These are phyloP conservation scores for Ochropleura plecta DNA, from an alignment of 2,888 invertebrate species.

Conservation along the genomic window DNA sequence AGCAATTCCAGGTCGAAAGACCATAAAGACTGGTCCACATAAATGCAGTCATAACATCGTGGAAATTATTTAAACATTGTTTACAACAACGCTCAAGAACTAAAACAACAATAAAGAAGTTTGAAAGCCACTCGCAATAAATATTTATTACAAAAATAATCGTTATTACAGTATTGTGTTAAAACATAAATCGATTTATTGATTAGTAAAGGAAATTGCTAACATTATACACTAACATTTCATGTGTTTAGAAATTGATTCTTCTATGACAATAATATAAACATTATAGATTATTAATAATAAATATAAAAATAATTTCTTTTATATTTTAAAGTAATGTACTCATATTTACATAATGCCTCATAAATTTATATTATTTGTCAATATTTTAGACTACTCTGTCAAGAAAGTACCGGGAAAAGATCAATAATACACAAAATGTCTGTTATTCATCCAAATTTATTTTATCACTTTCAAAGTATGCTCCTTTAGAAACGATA, in stretches of 20 bases:
- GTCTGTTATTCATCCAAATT: no score
- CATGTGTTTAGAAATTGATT: constrained; percentile 9
- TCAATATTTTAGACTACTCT: neutral
- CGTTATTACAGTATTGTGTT: constrained; percentile 41
- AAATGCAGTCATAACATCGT: constrained; percentile 1
- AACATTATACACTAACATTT: constrained; percentile 9
- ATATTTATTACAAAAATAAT: constrained; percentile 40
- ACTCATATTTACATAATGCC: neutral
- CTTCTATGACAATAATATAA: neutral
- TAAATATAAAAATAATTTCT: no score
- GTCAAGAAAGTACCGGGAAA: no score
- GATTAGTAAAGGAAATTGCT: constrained; percentile 25
- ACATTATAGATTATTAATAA: neutral
- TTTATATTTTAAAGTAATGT: no score
- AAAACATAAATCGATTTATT: constrained; percentile 28
- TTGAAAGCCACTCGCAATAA: constrained; percentile 41
- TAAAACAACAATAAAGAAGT: constrained; percentile 37
- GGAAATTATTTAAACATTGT: constrained; percentile 28
- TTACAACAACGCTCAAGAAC: neutral
- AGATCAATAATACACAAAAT: no score
- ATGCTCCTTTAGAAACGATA: no score
- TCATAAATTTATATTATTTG: neutral
- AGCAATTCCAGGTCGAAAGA: constrained; percentile 4
- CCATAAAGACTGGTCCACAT: constrained; percentile 26
- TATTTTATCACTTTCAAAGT: no score